phyloP scores from a whole-genome alignment of 1,140 invertebrate genomes.

The honey bee (Apis mellifera) region Amel_HAv3.1 CM009937.2:5421001-5421500 shows the following conservation, averaged over 20 bases:
- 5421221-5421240: background rate
- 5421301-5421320: conserved; percentile 71
- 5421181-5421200: too few species aligned
- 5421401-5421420: conserved; percentile 55
- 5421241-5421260: background rate
- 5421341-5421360: conserved; percentile 75
- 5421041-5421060: too few species aligned
- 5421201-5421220: background rate
- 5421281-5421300: conserved; percentile 51
- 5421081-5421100: too few species aligned
- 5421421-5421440: conserved; percentile 58
- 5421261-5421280: conserved; percentile 38
- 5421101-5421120: too few species aligned
- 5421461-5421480: conserved; percentile 60
- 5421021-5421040: too few species aligned
- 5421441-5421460: conserved; percentile 50
- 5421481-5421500: conserved; percentile 43
- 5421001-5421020: too few species aligned
- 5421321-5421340: conserved; percentile 71
- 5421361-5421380: conserved; percentile 74
- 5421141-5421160: too few species aligned
- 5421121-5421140: too few species aligned
- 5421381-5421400: conserved; percentile 53
- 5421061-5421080: too few species aligned
- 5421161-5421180: too few species aligned